These are phyloP conservation scores for Corydoras sp. DNA, from an alignment of 2,113 vertebrate species.

Conservation along the genomic window DNA sequence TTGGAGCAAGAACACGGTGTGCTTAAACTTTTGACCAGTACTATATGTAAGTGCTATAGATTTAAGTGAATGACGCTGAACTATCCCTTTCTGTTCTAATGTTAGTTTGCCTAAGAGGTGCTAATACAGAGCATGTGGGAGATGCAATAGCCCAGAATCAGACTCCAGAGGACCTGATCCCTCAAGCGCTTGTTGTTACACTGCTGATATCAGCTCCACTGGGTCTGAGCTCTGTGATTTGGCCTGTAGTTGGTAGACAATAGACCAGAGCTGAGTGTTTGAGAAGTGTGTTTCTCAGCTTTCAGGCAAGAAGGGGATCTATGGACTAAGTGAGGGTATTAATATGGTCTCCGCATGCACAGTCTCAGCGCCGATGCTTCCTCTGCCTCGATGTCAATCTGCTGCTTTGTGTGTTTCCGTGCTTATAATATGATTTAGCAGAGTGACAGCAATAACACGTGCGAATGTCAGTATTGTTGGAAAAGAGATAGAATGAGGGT, in stretches of 20 bases:
- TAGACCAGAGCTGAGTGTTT: conserved; percentile 8
- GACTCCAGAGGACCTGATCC: not conserved
- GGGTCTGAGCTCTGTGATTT: not conserved
- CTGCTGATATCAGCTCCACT: not conserved
- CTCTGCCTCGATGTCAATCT: too few species aligned
- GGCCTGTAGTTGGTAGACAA: conserved; percentile 12
- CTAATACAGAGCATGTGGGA: not conserved
- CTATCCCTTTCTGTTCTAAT: not conserved
- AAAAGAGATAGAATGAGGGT: conserved; percentile 6
- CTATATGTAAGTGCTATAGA: not conserved
- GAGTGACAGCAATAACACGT: not conserved
- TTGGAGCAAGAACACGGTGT: too few species aligned
- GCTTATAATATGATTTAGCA: too few species aligned
- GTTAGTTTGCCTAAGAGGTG: not conserved
- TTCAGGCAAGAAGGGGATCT: not conserved
- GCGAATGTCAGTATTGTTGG: not conserved
- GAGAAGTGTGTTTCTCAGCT: not conserved
- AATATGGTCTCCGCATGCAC: not conserved
- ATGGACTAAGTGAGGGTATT: not conserved
- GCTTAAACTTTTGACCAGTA: too few species aligned
- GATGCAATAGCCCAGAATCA: not conserved
- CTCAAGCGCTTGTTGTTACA: not conserved
- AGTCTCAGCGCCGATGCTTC: not conserved
- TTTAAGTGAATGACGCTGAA: not conserved
- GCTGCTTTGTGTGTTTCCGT: not conserved